Conservation (phyloP, 2,797 vertebrate species). For the Crocidura indochinensis region DNA sequence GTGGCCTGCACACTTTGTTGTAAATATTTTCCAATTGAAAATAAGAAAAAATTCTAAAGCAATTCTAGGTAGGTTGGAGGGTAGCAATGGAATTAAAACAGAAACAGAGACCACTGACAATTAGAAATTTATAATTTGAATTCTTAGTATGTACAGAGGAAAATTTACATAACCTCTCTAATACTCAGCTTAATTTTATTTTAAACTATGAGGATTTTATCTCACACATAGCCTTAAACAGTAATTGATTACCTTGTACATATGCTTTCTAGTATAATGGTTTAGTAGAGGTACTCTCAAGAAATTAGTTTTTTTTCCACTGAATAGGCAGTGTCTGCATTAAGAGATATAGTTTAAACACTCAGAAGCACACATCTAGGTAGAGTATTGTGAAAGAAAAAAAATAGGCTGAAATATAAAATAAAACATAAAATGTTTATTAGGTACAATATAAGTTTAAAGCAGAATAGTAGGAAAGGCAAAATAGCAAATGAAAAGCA, state of each 20-base stretch:
- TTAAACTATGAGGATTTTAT: constrained; percentile 6
- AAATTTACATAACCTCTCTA: constrained; percentile 14
- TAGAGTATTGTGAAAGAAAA: constrained; percentile 17
- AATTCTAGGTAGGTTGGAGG: constrained; percentile 1
- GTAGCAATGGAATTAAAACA: not conserved
- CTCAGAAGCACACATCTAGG: constrained; percentile 7
- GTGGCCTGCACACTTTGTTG: not conserved
- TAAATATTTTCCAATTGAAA: constrained; percentile 51
- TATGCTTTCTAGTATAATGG: constrained; percentile 13
- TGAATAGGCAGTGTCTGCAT: constrained; percentile 19
- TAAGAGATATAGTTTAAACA: not conserved
- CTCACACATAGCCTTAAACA: constrained; percentile 24
- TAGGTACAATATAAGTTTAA: not conserved
- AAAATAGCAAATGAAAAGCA: not conserved
- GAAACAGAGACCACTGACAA: constrained; percentile 15
- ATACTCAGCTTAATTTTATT: constrained; percentile 23
- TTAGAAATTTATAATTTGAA: constrained; percentile 35
- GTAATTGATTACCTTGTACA: not conserved
- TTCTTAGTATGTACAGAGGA: not conserved
- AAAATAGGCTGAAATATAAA: not conserved
- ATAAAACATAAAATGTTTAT: not conserved
- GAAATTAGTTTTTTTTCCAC: constrained; percentile 38
- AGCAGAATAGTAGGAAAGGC: constrained; percentile 4
- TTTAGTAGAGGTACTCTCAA: constrained; percentile 14
- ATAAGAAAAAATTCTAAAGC: not conserved